phyloP scores from a whole-genome alignment of 2,888 invertebrate genomes.

The Xestia xanthographa region DNA sequence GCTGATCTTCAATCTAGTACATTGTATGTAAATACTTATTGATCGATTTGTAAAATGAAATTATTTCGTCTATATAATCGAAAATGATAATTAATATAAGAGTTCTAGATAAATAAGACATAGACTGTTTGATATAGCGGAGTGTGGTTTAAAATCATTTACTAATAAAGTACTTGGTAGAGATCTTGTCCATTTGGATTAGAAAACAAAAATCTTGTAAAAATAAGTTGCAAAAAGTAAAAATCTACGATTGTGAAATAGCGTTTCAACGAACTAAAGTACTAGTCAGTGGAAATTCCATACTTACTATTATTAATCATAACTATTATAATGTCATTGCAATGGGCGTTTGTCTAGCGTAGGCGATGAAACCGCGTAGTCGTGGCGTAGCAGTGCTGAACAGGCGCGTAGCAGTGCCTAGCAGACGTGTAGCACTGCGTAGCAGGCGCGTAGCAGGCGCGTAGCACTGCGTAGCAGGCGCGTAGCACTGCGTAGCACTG shows the following conservation, averaged over 20 bases:
- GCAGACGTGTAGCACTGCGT: background rate
- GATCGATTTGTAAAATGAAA: conserved; percentile 21
- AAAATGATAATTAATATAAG: conserved; percentile 21
- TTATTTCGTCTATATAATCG: conserved; percentile 16
- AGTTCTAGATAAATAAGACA: conserved; percentile 30
- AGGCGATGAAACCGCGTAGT: background rate
- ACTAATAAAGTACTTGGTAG: conserved; percentile 30
- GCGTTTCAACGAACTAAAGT: conserved; percentile 8
- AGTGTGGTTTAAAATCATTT: conserved; percentile 40
- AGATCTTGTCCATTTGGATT: conserved; percentile 44
- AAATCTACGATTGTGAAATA: conserved; percentile 17
- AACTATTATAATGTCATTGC: conserved; percentile 4
- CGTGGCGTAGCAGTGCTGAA: background rate
- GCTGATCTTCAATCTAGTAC: conserved; percentile 30
- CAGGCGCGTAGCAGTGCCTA: background rate
- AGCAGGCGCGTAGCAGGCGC: background rate
- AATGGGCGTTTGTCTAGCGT: conserved; percentile 7
- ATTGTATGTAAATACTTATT: conserved; percentile 37
- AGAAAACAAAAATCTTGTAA: conserved; percentile 19
- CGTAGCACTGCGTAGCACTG: background rate
- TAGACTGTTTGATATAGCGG: conserved; percentile 47
- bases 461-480: background rate
- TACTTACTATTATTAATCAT: conserved; percentile 11
- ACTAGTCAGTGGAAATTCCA: background rate
- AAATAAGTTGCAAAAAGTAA: conserved; percentile 15